Conservation (phyloP, 2,113 vertebrate species). For the Paratilapia polleni region DNA sequence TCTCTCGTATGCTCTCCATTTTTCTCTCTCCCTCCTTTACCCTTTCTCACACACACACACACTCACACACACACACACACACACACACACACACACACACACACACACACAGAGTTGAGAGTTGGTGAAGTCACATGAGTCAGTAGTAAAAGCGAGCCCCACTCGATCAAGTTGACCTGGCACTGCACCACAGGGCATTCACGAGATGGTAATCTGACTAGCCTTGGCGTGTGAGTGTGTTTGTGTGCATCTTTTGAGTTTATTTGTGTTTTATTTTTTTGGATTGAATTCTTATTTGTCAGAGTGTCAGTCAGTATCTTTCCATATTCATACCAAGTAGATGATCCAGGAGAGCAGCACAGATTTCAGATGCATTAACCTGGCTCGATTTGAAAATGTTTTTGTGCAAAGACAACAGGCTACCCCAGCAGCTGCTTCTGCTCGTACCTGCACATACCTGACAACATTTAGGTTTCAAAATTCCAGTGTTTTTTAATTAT, state of each 20-base stretch:
- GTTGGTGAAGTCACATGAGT: background rate
- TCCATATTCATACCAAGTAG: background rate
- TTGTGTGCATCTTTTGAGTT: background rate
- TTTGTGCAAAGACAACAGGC: no score
- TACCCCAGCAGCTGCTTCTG: background rate
- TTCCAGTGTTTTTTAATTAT: background rate
- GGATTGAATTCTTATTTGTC: background rate
- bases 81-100: no score
- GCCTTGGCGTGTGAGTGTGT: background rate
- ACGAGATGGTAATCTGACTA: background rate
- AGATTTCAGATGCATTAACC: background rate
- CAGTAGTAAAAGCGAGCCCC: background rate
- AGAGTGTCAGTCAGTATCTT: background rate
- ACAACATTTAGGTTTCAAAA: background rate
- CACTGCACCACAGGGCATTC: background rate
- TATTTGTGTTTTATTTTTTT: background rate
- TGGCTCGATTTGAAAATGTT: background rate
- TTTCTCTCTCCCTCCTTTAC: background rate
- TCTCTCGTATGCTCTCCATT: background rate
- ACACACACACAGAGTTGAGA: no score
- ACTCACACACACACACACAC: no score
- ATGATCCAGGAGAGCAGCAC: background rate
- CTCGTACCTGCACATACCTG: background rate
- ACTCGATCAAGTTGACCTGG: background rate
- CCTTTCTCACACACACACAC: background rate